Conservation (phyloP, 2,113 vertebrate genomes). For the Regulus satrapa region DNA sequence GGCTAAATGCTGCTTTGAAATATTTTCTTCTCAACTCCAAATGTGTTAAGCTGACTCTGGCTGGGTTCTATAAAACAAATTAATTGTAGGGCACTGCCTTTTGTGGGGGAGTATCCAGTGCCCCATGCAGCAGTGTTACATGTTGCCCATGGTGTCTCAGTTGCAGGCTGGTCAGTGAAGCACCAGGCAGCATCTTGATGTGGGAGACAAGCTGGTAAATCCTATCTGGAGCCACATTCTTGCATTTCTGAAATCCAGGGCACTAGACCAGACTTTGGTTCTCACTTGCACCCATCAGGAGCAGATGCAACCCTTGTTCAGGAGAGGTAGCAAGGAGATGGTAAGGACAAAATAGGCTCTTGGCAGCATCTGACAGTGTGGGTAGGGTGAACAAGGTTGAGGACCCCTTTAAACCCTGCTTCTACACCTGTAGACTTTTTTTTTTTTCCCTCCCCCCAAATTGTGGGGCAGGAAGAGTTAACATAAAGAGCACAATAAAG, state of each 20-base stretch:
- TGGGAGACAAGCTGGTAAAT: not conserved
- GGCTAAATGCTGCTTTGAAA: slow-evolving; percentile 40
- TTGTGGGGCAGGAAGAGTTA: slow-evolving; percentile 50
- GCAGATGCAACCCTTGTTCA: not conserved
- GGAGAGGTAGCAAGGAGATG: not conserved
- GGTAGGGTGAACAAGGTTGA: not conserved
- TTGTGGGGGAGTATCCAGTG: not conserved
- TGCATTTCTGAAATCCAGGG: not conserved
- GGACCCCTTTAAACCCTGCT: not conserved
- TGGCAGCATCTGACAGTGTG: not conserved
- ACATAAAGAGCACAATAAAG: slow-evolving; percentile 25
- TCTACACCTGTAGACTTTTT: not conserved
- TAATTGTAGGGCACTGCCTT: not conserved
- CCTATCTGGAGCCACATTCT: not conserved
- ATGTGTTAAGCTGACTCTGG: not conserved
- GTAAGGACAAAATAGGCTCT: not conserved
- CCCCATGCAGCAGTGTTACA: rapidly evolving
- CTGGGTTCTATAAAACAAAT: slow-evolving; percentile 5
- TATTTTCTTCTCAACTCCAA: not conserved
- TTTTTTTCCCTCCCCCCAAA: not conserved
- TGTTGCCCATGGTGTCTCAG: rapidly evolving
- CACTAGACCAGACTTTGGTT: not conserved
- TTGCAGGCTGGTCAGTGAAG: not conserved
- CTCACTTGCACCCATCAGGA: not conserved
- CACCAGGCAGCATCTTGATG: not conserved